A percentile compares a stretch with the other conserved stretches of the same genome.
Evolutionary conservation across 1,140 invertebrate genomes (phyloP).

Genomic region (Orchestia grillus): DNA sequence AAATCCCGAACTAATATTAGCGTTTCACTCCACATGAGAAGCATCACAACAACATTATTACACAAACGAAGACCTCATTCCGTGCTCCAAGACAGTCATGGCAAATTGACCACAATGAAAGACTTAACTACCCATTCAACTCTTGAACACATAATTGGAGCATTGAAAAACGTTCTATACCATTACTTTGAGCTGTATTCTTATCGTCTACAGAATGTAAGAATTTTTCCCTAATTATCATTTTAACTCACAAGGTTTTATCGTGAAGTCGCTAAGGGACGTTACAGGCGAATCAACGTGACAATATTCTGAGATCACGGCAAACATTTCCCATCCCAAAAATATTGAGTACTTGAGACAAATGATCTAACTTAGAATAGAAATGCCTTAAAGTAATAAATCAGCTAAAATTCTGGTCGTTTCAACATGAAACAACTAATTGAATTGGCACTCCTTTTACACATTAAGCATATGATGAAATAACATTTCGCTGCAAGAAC

Average conservation of each 20-base stretch:
- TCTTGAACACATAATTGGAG: conserved; percentile 28
- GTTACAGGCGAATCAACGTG: neutral
- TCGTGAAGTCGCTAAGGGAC: neutral
- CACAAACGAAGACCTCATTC: too few species aligned
- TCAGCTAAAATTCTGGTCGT: neutral
- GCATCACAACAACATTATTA: too few species aligned
- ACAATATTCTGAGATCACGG: neutral
- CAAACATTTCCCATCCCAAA: neutral
- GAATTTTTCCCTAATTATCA: neutral
- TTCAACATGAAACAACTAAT: conserved; percentile 44
- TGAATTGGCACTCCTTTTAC: conserved; percentile 30
- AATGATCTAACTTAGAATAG: neutral
- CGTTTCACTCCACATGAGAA: too few species aligned
- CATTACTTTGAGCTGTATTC: neutral
- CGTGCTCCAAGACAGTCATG: too few species aligned
- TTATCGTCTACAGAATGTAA: neutral
- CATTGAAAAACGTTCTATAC: neutral
- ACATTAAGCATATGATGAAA: neutral
- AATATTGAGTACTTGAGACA: neutral
- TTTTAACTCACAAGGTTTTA: neutral
- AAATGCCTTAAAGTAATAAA: neutral
- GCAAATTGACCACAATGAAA: neutral
- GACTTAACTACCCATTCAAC: neutral
- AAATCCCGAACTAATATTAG: too few species aligned
- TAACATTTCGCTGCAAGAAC: neutral